A percentile compares a stretch with the other conserved stretches of the same genome.
Evolutionary conservation across 2,113 vertebrate genomes (phyloP).

Genomic region (Podocnemis expansa): DNA sequence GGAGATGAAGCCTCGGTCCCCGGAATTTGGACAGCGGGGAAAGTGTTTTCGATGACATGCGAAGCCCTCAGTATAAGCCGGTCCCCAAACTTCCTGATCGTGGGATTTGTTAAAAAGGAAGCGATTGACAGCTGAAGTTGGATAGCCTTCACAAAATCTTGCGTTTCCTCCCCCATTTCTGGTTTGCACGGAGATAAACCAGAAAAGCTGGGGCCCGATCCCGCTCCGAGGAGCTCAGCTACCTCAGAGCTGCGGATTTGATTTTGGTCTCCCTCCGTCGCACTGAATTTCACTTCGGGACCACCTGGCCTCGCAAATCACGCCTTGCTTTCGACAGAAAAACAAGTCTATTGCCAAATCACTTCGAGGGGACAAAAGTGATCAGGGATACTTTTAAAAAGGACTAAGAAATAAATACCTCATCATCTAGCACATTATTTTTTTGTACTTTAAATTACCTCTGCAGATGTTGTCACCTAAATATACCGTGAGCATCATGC

Average conservation of each 20-base stretch:
- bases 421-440: background rate
- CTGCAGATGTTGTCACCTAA: background rate
- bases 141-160: fast-evolving
- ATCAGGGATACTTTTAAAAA: background rate
- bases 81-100: background rate
- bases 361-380: background rate
- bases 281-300: background rate
- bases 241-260: background rate
- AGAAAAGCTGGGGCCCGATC: background rate
- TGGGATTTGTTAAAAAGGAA: background rate
- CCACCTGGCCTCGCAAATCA: background rate
- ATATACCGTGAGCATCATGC: background rate
- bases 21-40: background rate
- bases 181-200: background rate
- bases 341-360: background rate
- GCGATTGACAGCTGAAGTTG: background rate
- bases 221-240: background rate
- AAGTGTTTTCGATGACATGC: background rate
- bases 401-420: background rate
- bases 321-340: background rate
- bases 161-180: background rate
- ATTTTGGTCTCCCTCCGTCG: background rate
- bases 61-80: background rate
- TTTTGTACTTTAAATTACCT: background rate
- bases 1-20: background rate